Base-by-base conservation (phyloP, 2,113 vertebrate genomes). In the Trinectes maculatus region DNA sequence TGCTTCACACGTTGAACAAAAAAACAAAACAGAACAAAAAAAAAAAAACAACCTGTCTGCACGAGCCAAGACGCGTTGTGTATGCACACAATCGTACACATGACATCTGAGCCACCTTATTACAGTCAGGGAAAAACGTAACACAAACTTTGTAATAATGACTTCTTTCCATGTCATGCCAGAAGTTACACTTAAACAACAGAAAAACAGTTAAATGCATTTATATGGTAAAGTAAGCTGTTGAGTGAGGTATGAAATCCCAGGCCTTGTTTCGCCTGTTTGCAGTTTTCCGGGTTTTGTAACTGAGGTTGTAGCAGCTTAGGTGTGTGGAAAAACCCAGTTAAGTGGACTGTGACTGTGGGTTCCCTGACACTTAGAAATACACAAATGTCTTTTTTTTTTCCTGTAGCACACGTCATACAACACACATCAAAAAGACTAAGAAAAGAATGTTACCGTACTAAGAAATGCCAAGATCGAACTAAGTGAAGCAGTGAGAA, bases 301-400 rank as follows among this genome's bases (percentile, higher is more conserved):
- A 89, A 90, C 89, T 83, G 85, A 90, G 91, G 90, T 92, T 85
- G 89, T 91, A 93, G 92, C 91, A 93, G 92, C 93, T 86, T 88
- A 85, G 75, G 84, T 90, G 87, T 91, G 76, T 82, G 82, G 81
- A 91, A 89, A 87, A 89, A 90, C 80, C 86, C 85, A 87, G 86
- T 88, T 85, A 87, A 78, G 64, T 84, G 87, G 84, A 91, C 90
- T 85, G 82, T 89, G 87, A 89, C 85, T 63, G 74, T 72, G 56
- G 74, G 74, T 89, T 92, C 90, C 91, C 92, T 92, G 92, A 93
- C 89, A 92, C 83, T 70, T 85, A 80, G 68, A 88, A 79, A 77
- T 59, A 89, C 77, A 65, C 73, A 64, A 29, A 63, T 43, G 18
- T 61, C 63, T 55, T 55, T 55, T 58, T 64, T 66, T 16, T 53